These are phyloP conservation scores for Rugalucina vietnamica DNA, from an alignment of 2,888 invertebrate species.

Conservation along the genomic window DNA sequence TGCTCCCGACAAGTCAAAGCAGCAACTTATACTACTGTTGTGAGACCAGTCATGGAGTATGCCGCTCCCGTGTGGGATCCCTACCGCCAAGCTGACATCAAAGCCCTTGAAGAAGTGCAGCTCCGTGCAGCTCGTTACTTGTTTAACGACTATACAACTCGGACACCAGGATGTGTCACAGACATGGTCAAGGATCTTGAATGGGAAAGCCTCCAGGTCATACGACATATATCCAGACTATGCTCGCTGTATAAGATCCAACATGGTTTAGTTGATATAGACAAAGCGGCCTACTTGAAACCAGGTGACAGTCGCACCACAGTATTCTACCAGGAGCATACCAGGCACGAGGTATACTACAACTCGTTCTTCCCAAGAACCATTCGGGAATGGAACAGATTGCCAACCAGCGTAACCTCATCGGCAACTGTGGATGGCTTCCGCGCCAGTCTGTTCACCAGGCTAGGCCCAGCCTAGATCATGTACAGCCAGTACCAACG, in stretches of 20 bases:
- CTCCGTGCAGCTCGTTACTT: background rate
- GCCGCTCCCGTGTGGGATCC: background rate
- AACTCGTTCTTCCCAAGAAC: background rate
- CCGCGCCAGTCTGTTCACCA: background rate
- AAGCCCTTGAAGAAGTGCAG: background rate
- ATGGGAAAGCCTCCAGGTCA: background rate
- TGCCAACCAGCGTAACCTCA: background rate
- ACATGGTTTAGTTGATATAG: background rate
- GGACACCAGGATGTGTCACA: background rate
- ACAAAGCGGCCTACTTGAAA: background rate
- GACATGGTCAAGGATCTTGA: background rate
- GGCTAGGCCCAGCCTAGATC: background rate
- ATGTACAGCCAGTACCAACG: background rate
- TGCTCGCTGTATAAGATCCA: background rate
- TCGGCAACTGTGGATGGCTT: background rate
- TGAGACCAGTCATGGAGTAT: background rate
- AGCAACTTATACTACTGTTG: background rate
- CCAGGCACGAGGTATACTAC: background rate
- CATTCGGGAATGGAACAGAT: background rate
- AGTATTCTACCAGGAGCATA: background rate
- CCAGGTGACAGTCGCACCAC: constrained; percentile 1
- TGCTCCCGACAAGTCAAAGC: background rate
- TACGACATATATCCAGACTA: background rate
- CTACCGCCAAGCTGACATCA: background rate
- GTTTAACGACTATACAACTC: background rate